These are phyloP conservation scores for Rhinophrynus dorsalis DNA, from an alignment of 2,797 vertebrate genomes.

Conservation along the genomic window DNA sequence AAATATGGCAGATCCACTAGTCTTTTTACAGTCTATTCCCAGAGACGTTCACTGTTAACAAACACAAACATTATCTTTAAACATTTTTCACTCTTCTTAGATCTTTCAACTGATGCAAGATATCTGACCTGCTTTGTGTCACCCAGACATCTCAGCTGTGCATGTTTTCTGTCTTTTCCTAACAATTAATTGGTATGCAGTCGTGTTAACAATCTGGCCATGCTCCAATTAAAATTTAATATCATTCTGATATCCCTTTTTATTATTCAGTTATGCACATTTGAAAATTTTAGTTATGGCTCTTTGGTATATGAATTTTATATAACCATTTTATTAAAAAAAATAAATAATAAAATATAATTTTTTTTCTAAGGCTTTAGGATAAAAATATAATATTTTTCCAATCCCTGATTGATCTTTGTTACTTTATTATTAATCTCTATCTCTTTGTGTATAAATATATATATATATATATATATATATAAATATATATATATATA, in stretches of 20 bases:
- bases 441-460: too few species aligned
- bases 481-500: too few species aligned
- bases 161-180: conserved; percentile 7
- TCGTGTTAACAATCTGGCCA: conserved; percentile 30
- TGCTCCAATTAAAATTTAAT: conserved; percentile 47
- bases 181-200: conserved; percentile 47
- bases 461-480: too few species aligned
- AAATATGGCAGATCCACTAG: background rate
- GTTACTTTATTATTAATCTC: too few species aligned
- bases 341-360: too few species aligned
- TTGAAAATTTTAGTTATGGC: background rate
- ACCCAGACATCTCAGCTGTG: conserved; percentile 31
- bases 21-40: background rate
- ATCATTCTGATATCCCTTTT: conserved; percentile 13
- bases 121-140: conserved; percentile 41
- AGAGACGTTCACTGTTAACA: conserved; percentile 11
- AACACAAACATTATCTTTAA: conserved; percentile 23
- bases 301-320: conserved; percentile 21
- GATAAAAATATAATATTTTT: too few species aligned
- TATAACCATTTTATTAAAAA: conserved; percentile 7
- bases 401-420: too few species aligned
- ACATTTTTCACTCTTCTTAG: conserved; percentile 24
- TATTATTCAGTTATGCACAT: conserved; percentile 40
- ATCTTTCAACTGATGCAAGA: conserved; percentile 14
- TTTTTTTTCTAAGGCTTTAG: too few species aligned